Conservation (phyloP, 2,797 vertebrate species). For the Hydrocynus forskahlii region DNA sequence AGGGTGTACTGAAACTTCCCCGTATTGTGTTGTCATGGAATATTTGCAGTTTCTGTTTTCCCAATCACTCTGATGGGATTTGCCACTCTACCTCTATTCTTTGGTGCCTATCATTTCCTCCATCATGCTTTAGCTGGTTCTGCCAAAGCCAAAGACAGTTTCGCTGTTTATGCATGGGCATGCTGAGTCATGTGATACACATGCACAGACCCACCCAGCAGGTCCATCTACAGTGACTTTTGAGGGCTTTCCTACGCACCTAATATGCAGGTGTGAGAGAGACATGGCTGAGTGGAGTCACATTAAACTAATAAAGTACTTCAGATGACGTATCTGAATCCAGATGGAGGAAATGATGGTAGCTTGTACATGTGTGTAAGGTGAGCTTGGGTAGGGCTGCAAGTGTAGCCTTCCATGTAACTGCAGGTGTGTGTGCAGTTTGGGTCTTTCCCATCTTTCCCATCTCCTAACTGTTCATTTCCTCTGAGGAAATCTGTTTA, state of each 20-base stretch:
- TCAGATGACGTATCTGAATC: conserved; percentile 22
- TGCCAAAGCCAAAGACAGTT: neutral
- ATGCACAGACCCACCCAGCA: neutral
- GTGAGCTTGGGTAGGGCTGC: neutral
- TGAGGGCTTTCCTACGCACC: neutral
- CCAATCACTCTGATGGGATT: neutral
- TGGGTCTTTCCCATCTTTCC: conserved; percentile 28
- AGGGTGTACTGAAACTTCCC: neutral
- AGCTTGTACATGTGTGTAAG: conserved; percentile 13
- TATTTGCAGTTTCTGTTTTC: neutral
- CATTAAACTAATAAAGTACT: neutral
- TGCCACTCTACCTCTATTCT: neutral
- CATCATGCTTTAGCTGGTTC: neutral
- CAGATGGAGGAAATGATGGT: conserved; percentile 20
- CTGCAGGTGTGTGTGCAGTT: conserved; percentile 24
- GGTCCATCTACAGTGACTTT: neutral
- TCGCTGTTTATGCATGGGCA: neutral
- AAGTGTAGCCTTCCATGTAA: conserved; percentile 20
- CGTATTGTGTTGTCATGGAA: neutral
- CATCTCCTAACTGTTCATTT: conserved; percentile 6
- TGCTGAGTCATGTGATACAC: neutral
- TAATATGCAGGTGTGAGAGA: conserved; percentile 15
- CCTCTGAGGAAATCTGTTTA: conserved; percentile 15
- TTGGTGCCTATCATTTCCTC: neutral
- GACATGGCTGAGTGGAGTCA: neutral